Conservation (phyloP, 2,888 invertebrate species). For the Heteropelma amictum region DNA sequence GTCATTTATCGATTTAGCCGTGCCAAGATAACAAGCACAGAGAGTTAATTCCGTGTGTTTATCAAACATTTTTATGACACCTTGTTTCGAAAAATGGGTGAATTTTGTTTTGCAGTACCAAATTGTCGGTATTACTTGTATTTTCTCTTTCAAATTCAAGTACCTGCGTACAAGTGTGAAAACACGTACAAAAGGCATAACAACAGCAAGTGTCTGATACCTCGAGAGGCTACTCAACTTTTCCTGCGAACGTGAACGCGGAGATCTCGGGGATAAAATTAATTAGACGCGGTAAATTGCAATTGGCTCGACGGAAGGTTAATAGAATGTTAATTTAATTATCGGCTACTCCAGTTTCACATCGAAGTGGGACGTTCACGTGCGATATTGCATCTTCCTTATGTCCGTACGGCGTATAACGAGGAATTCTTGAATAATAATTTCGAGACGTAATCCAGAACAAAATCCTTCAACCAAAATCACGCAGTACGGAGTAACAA, state of each 20-base stretch:
- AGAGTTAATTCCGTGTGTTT: too few species aligned
- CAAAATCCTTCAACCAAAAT: not conserved
- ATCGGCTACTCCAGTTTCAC: conserved; percentile 7
- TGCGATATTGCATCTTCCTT: not conserved
- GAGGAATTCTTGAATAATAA: not conserved
- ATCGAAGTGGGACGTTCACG: not conserved
- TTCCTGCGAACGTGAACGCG: not conserved
- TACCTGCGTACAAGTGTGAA: too few species aligned
- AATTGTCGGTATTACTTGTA: too few species aligned
- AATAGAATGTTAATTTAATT: conserved; percentile 38
- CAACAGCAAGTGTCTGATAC: not conserved
- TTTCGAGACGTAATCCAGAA: not conserved
- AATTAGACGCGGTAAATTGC: conserved; percentile 23
- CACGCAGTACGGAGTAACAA: too few species aligned
- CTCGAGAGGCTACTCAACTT: not conserved
- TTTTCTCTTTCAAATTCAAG: too few species aligned
- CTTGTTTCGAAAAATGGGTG: too few species aligned
- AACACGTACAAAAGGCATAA: too few species aligned
- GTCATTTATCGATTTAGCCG: too few species aligned
- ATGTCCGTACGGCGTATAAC: not conserved
- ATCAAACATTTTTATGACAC: too few species aligned
- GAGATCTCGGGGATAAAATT: conserved; percentile 12
- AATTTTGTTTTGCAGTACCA: too few species aligned
- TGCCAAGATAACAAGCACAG: too few species aligned
- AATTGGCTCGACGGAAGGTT: conserved; percentile 18